Conservation (phyloP, 2,113 vertebrate species). For the Mustela nigripes region DNA sequence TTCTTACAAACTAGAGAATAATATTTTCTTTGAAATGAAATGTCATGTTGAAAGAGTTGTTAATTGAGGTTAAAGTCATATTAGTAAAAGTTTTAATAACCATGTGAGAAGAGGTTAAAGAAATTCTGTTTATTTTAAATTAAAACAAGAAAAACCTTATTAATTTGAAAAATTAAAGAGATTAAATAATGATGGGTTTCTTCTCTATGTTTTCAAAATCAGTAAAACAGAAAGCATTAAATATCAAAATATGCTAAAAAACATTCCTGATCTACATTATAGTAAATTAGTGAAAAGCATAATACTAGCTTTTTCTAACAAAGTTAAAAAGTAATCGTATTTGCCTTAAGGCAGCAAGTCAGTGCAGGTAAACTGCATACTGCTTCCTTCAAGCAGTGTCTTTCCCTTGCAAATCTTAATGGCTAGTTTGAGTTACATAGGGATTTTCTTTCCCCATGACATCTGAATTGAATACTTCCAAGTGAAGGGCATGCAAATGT, state of each 20-base stretch:
- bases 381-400: neutral
- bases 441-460: conserved; percentile 3
- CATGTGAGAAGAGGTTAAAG: neutral
- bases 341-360: neutral
- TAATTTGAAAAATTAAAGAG: neutral
- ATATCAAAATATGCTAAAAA: neutral
- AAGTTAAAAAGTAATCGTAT: neutral
- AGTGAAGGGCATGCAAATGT: conserved; percentile 57
- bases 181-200: neutral
- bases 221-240: neutral
- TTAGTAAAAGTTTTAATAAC: conserved; percentile 22
- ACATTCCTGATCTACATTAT: neutral
- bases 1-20: neutral
- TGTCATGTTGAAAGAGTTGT: neutral
- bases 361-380: neutral
- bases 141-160: neutral
- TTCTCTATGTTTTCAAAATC: conserved; percentile 1
- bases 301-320: neutral
- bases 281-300: neutral
- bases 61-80: neutral
- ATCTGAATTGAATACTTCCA: conserved; percentile 24
- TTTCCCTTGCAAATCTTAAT: neutral
- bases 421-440: neutral
- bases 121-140: neutral
- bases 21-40: neutral